Evolutionary conservation across 2,888 invertebrate species (phyloP), one percentile per base, ranked within the genome.

Genomic region (Cheilosia impressa): DNA sequence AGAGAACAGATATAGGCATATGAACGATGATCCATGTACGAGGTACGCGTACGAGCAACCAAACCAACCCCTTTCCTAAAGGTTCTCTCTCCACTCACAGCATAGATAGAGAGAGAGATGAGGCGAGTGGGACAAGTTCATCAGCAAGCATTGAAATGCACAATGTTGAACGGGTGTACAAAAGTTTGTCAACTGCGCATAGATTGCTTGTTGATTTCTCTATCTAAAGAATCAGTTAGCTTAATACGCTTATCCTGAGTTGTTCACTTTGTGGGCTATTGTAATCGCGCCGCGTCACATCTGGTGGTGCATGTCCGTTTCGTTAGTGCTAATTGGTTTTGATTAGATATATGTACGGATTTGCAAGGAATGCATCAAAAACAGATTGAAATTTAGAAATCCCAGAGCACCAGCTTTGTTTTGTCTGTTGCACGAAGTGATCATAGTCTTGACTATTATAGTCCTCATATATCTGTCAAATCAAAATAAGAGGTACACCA

Each of bases 51-150:
- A 34, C 17, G 15, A 27, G 76, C 31, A 27, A 43, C 13, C 34
- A 65, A 50, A 27, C 50, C 31, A 55, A 63, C 63, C 73, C 63
- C 73, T 75, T 75, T 63, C 22, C 15, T 24, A 63, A 63, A 34
- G 72, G 43, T 60, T 63, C 22, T 17, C 4, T 45, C 38, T 24
- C 2, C 17, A 24, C 27, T 9, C 45, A 24, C 45, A n/a, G n/a
- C 17, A 5, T 19, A 31, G 3, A n/a, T 17, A 62, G 15, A 6
- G 3, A n/a, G 27, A 62, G 15, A 6, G 62, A n/a, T 47, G 19
- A 31, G 15, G 68, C 31, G 9, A 31, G 9, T 31, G 55, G 27
- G 57, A 69, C 45, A 31, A 34, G 19, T 69, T 68, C 57, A 31
- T 55, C 43, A 53, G 47, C n/a, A 24, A 63, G 31, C 55, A 47